Percentiles rank a stretch among this genome's conserved stretches.
Conservation (phyloP, 1,140 invertebrate species). For the Trichoplusia ni region DNA sequence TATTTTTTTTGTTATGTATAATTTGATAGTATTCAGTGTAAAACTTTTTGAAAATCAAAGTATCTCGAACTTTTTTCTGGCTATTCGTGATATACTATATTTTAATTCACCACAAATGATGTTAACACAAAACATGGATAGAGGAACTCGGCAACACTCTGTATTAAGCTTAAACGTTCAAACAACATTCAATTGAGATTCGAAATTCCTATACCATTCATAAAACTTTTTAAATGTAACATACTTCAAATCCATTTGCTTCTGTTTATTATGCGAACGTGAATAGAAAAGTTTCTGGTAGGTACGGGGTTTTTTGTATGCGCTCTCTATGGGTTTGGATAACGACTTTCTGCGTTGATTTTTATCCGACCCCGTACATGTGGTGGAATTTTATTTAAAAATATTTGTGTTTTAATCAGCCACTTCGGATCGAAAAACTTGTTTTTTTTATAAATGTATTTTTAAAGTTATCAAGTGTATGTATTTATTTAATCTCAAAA, state of each 20-base stretch:
- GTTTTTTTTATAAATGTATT: too few relatives aligned
- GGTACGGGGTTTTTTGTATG: too few relatives aligned
- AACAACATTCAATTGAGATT: neutral
- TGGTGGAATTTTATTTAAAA: neutral
- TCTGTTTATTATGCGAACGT: neutral
- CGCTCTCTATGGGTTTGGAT: neutral
- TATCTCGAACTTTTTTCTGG: too few relatives aligned
- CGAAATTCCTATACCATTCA: neutral
- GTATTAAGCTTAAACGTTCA: neutral
- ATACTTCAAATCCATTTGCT: neutral
- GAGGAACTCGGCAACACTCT: neutral
- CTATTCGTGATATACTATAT: too few relatives aligned
- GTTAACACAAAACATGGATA: neutral
- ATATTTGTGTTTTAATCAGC: neutral
- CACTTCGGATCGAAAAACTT: too few relatives aligned
- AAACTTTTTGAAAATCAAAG: too few relatives aligned
- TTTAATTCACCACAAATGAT: too few relatives aligned
- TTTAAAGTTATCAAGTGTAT: too few relatives aligned
- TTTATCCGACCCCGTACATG: neutral
- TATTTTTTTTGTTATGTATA: too few relatives aligned
- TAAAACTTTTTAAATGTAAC: neutral
- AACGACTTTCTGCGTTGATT: neutral
- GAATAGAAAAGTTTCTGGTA: constrained; percentile 3
- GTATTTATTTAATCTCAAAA: too few relatives aligned
- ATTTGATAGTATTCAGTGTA: too few relatives aligned